phyloP scores from a whole-genome alignment of 2,888 invertebrate genomes.

The Dastarcus helophoroides region DNA sequence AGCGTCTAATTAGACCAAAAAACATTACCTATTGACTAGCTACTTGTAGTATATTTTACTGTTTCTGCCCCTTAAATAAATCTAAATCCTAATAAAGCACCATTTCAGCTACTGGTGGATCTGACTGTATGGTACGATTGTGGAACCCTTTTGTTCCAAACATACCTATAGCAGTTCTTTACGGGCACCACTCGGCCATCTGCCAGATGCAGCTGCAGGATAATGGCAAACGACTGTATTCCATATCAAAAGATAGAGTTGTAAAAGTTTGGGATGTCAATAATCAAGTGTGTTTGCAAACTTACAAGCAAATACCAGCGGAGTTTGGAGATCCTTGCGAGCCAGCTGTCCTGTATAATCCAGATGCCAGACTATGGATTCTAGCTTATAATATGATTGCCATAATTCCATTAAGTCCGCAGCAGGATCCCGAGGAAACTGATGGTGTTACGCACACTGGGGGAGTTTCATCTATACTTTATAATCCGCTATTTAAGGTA shows the following conservation, averaged over 20 bases:
- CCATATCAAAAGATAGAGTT: slow-evolving; percentile 57
- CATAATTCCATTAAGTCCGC: slow-evolving; percentile 50
- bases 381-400: slow-evolving; percentile 56
- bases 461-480: slow-evolving; percentile 60
- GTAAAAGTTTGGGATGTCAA: slow-evolving; percentile 69
- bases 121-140: slow-evolving; percentile 48
- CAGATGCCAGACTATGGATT: slow-evolving; percentile 51
- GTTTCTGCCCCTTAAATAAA: too few relatives aligned
- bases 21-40: too few relatives aligned
- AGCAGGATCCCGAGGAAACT: slow-evolving; percentile 53
- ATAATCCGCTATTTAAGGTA: slow-evolving; percentile 57
- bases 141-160: slow-evolving; percentile 73
- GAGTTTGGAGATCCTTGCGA: slow-evolving; percentile 51
- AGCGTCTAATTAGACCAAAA: too few relatives aligned
- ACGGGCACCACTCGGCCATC: slow-evolving; percentile 61
- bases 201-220: slow-evolving; percentile 55
- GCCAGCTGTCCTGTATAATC: too few relatives aligned
- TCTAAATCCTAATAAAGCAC: too few relatives aligned
- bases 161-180: slow-evolving; percentile 49
- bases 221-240: slow-evolving; percentile 53
- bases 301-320: slow-evolving; percentile 53
- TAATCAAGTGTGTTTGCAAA: slow-evolving; percentile 56
- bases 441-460: slow-evolving; percentile 52
- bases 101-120: too few relatives aligned
- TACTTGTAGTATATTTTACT: too few relatives aligned